Conservation (phyloP, 2,797 vertebrate genomes). For the Protonibea diacanthus region DNA sequence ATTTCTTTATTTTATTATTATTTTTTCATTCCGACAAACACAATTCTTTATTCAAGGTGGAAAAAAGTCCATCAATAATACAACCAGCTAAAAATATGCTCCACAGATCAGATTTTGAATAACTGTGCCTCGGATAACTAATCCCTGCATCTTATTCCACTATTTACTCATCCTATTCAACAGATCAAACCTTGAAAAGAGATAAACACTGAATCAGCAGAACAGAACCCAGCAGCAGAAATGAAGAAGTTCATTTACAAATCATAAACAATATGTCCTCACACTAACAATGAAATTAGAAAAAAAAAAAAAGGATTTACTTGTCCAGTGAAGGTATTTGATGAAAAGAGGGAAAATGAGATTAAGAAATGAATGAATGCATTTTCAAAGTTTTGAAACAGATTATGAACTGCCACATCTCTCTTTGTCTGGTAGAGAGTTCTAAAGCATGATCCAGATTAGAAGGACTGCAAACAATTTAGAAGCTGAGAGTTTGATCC, state of each 20-base stretch:
- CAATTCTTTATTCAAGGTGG: conserved; percentile 21
- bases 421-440: conserved; percentile 45
- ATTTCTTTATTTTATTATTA: background rate
- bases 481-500: conserved; percentile 54
- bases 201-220: conserved; percentile 65
- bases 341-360: conserved; percentile 71
- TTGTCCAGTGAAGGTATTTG: conserved; percentile 71
- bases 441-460: conserved; percentile 57
- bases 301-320: conserved; percentile 75
- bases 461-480: conserved; percentile 50
- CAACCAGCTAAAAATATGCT: conserved; percentile 21
- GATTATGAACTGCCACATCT: conserved; percentile 62
- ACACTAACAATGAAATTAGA: conserved; percentile 63
- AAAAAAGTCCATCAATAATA: conserved; percentile 29
- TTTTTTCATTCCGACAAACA: conserved; percentile 6
- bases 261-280: conserved; percentile 67
- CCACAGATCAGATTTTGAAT: conserved; percentile 35
- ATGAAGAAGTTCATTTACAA: conserved; percentile 60
- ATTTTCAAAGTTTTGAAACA: conserved; percentile 70
- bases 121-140: conserved; percentile 16
- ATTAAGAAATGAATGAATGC: conserved; percentile 76
- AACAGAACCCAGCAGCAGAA: conserved; percentile 58
- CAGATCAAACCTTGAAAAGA: conserved; percentile 52
- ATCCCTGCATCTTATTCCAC: conserved; percentile 20
- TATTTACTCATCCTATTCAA: conserved; percentile 53